Evolutionary conservation across 1,140 invertebrate species (phyloP).

Genomic region (Camponotus pennsylvanicus): DNA sequence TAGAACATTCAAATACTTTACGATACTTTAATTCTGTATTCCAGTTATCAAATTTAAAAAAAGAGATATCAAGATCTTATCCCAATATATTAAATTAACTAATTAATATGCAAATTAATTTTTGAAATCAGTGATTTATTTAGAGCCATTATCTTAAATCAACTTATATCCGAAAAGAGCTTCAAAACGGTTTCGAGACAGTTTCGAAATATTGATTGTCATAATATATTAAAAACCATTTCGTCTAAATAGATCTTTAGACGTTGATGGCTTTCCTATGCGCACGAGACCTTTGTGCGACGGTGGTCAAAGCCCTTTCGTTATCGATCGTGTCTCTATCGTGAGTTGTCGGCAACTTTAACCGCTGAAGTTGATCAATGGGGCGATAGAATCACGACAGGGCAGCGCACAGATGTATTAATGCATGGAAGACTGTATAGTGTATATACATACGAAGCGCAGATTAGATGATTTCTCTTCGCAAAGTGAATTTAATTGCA

Average conservation of each 20-base stretch:
- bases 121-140: not conserved
- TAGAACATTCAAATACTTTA: too few species aligned
- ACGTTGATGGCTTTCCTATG: not conserved
- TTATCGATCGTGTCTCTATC: slow-evolving; percentile 59
- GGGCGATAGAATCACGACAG: slow-evolving; percentile 40
- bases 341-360: slow-evolving; percentile 53
- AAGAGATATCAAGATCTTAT: too few species aligned
- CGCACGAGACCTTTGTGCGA: slow-evolving; percentile 46
- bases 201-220: not conserved
- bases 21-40: too few species aligned
- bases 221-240: slow-evolving; percentile 33
- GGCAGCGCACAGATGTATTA: slow-evolving; percentile 31
- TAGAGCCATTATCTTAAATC: not conserved
- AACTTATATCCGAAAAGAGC: too few species aligned
- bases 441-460: not conserved
- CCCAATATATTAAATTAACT: too few species aligned
- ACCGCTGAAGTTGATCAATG: slow-evolving; percentile 56
- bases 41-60: too few species aligned
- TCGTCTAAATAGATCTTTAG: slow-evolving; percentile 44
- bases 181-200: not conserved
- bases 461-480: not conserved
- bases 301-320: slow-evolving; percentile 59
- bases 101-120: not conserved
- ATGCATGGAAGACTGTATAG: slow-evolving; percentile 6
- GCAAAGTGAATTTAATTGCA: not conserved